Evolutionary conservation across 2,113 vertebrate genomes (phyloP).

Genomic region (Echinops telfairi): DNA sequence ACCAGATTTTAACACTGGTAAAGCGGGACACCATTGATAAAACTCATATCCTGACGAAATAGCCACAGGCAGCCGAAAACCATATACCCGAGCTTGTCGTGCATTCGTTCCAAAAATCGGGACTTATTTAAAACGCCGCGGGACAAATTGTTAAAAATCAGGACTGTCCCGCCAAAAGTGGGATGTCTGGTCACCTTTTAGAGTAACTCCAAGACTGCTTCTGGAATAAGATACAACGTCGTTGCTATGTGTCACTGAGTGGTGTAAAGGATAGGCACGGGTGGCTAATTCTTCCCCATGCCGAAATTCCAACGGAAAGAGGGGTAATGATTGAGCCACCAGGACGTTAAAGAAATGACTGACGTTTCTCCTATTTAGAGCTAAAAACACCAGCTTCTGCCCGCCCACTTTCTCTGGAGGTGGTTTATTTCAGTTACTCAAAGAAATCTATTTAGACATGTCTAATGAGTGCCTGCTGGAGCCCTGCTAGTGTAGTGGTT

Average conservation of each 20-base stretch:
- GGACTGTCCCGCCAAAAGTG: too few relatives aligned
- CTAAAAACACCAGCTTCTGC: conserved; percentile 11
- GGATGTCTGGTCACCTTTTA: too few relatives aligned
- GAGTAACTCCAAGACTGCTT: neutral
- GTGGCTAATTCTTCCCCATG: neutral
- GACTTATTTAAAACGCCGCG: too few relatives aligned
- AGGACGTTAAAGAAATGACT: neutral
- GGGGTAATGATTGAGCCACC: conserved; percentile 2
- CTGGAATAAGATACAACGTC: neutral
- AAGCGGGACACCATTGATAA: too few relatives aligned
- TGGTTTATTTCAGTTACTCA: neutral
- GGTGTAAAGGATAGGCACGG: neutral
- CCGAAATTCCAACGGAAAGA: conserved; percentile 19
- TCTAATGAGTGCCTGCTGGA: conserved; percentile 1
- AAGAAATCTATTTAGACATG: conserved; percentile 20
- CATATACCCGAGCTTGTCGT: too few relatives aligned
- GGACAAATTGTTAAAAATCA: too few relatives aligned
- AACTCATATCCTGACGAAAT: too few relatives aligned
- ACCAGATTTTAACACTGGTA: too few relatives aligned
- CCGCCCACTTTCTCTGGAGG: neutral
- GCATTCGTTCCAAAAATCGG: too few relatives aligned
- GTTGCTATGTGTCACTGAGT: neutral
- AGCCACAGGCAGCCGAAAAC: too few relatives aligned
- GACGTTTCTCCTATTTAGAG: neutral
- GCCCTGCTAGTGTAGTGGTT: too few relatives aligned